Percentiles rank a stretch among this genome's conserved stretches.
Conservation (phyloP, 2,113 vertebrate species). For the Indri indri region DNA sequence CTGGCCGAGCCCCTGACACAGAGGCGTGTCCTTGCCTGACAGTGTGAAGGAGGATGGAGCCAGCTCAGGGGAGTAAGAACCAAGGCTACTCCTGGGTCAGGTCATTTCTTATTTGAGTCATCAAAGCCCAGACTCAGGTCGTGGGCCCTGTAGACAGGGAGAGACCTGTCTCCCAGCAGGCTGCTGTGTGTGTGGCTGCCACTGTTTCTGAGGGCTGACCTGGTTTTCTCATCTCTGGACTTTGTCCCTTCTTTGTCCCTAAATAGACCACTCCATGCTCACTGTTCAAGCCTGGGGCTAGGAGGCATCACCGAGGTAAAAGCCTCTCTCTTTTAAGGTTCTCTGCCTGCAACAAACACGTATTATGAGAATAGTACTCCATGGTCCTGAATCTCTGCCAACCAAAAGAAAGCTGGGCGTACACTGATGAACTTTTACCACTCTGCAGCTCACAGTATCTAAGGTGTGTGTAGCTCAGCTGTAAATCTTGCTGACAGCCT, state of each 20-base stretch:
- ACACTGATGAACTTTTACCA: background rate
- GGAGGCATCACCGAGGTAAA: slow-evolving; percentile 7
- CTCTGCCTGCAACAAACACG: slow-evolving; percentile 34
- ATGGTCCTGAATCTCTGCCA: slow-evolving; percentile 2
- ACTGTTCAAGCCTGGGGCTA: background rate
- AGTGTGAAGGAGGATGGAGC: background rate
- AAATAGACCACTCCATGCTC: background rate
- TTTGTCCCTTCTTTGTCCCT: slow-evolving; percentile 24
- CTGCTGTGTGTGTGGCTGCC: background rate
- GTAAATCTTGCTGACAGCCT: background rate
- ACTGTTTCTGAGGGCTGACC: background rate
- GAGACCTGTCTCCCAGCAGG: background rate
- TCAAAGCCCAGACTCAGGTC: background rate
- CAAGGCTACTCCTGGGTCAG: background rate
- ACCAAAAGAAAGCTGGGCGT: slow-evolving; percentile 32
- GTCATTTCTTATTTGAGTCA: background rate
- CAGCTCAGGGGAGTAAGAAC: background rate
- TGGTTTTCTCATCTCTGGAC: slow-evolving; percentile 24
- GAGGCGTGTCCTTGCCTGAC: rapidly evolving
- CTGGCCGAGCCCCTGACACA: background rate
- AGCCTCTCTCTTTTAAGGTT: background rate
- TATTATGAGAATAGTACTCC: slow-evolving; percentile 20
- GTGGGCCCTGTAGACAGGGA: background rate
- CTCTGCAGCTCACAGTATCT: background rate
- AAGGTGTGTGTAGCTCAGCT: background rate